Conservation (phyloP, 2,113 vertebrate genomes). For the Odobenus rosmarus region DNA sequence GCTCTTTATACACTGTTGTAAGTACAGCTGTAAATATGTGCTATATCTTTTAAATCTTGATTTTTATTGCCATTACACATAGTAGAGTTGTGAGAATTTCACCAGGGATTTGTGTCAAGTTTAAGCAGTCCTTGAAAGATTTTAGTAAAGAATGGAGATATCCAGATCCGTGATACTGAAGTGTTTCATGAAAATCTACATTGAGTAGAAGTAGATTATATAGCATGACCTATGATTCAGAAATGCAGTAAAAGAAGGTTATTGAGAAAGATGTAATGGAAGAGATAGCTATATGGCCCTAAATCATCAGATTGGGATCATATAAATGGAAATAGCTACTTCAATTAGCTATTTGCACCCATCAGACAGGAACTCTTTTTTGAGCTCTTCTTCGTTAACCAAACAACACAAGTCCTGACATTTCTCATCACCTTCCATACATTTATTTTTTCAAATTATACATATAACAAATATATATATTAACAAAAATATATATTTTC, state of each 20-base stretch:
- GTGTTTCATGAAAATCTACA: conserved; percentile 37
- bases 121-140: conserved; percentile 59
- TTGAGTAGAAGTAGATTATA: background rate
- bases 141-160: conserved; percentile 36
- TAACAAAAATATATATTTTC: background rate
- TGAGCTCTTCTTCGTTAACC: background rate
- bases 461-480: background rate
- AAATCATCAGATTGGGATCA: background rate
- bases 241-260: background rate
- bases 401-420: background rate
- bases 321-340: background rate
- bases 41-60: conserved; percentile 51
- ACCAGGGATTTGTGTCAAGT: conserved; percentile 16
- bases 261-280: background rate
- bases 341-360: background rate
- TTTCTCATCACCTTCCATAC: background rate
- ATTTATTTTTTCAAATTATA: background rate
- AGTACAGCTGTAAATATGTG: conserved; percentile 49
- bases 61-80: conserved; percentile 61
- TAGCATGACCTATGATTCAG: background rate
- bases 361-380: background rate
- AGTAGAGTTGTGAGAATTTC: conserved; percentile 41
- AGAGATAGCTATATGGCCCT: background rate
- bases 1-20: conserved; percentile 37
- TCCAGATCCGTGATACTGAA: background rate